phyloP scores from a whole-genome alignment of 2,113 vertebrate species.

The Pica pica region DNA sequence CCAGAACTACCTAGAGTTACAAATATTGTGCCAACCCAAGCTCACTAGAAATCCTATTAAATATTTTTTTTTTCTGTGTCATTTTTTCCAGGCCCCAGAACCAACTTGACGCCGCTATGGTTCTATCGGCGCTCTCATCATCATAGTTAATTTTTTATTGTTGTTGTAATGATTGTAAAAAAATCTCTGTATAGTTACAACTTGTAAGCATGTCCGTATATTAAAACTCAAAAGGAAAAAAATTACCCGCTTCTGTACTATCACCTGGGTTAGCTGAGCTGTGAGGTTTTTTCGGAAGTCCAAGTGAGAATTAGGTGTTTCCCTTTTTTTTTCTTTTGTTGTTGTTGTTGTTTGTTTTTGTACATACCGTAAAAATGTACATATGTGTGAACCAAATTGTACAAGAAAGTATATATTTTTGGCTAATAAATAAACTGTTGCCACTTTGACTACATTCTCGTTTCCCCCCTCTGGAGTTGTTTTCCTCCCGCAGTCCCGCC shows the following conservation, averaged over 20 bases:
- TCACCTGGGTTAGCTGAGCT: constrained; percentile 84
- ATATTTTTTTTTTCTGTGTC: constrained; percentile 20
- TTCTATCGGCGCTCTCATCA: constrained; percentile 81
- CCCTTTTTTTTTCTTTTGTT: constrained; percentile 70
- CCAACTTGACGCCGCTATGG: constrained; percentile 86
- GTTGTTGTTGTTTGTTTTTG: constrained; percentile 78
- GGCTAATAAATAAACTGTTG: constrained; percentile 99
- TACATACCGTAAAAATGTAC: constrained; percentile 98
- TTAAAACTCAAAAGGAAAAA: constrained; percentile 74
- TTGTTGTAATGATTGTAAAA: constrained; percentile 82
- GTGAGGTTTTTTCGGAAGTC: constrained; percentile 81
- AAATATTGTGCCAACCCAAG: background rate
- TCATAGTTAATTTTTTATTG: constrained; percentile 78
- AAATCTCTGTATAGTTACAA: constrained; percentile 87
- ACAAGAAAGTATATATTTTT: constrained; percentile 99
- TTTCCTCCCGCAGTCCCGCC: background rate
- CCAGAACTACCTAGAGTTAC: background rate
- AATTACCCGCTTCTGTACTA: constrained; percentile 82
- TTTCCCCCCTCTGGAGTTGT: background rate
- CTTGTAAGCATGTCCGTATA: constrained; percentile 96
- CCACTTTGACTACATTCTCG: constrained; percentile 83
- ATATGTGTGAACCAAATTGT: constrained; percentile 99
- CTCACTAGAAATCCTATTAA: background rate
- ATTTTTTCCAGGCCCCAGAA: constrained; percentile 88
- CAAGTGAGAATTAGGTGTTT: constrained; percentile 86